Percentiles rank a stretch among this genome's conserved stretches.
These are phyloP conservation scores for Troides oblongomaculatus DNA, from an alignment of 2,888 invertebrate species.

Conservation along the genomic window DNA sequence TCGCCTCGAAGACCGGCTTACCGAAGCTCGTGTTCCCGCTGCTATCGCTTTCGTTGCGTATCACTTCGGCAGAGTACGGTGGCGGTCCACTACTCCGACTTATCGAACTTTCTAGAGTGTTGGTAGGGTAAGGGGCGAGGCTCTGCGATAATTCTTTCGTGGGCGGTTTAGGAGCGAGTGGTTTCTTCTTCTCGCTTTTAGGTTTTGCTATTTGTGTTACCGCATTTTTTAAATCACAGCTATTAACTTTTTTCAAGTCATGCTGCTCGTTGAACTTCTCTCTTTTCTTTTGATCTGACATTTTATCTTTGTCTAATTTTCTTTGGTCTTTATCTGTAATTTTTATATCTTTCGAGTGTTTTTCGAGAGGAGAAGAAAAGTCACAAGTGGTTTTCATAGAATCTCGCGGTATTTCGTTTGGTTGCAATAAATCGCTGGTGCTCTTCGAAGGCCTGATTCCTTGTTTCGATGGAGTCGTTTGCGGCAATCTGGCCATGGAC, in stretches of 20 bases:
- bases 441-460: slow-evolving; percentile 50
- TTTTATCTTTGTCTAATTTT: slow-evolving; percentile 53
- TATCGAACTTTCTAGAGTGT: slow-evolving; percentile 68
- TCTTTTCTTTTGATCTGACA: slow-evolving; percentile 48
- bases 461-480: slow-evolving; percentile 32
- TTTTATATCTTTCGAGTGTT: slow-evolving; percentile 41
- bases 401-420: slow-evolving; percentile 37
- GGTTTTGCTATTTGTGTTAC: slow-evolving; percentile 35
- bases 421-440: slow-evolving; percentile 36
- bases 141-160: slow-evolving; percentile 30
- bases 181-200: slow-evolving; percentile 40
- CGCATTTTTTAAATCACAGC: slow-evolving; percentile 30
- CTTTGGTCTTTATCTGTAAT: slow-evolving; percentile 50
- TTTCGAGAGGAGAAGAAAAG: slow-evolving; percentile 39
- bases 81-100: slow-evolving; percentile 67
- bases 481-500: slow-evolving; percentile 47
- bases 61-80: slow-evolving; percentile 48
- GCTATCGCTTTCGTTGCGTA: slow-evolving; percentile 43
- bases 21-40: slow-evolving; percentile 57
- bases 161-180: slow-evolving; percentile 21
- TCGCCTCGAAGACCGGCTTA: slow-evolving; percentile 49
- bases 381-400: slow-evolving; percentile 49
- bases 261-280: slow-evolving; percentile 47
- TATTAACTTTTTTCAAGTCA: slow-evolving; percentile 47
- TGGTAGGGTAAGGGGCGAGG: slow-evolving; percentile 45